Conservation (phyloP, 2,888 invertebrate genomes). For the Brenthis ino region DNA sequence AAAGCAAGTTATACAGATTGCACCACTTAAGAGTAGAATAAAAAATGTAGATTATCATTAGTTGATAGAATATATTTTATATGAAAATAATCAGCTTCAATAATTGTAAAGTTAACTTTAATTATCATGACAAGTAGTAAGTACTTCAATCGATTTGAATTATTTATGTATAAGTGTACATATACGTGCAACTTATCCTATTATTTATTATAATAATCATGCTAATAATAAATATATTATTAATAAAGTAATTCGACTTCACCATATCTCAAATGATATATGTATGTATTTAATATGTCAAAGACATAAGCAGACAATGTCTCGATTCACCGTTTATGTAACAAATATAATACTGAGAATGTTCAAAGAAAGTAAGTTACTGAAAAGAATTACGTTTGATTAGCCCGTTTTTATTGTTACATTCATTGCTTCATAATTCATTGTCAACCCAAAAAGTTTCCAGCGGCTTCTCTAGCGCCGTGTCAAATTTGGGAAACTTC, state of each 20-base stretch:
- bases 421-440: slow-evolving; percentile 41
- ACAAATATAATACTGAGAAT: not conserved
- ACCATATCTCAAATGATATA: not conserved
- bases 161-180: not conserved
- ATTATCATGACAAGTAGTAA: not conserved
- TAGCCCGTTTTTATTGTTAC: slow-evolving; percentile 29
- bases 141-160: not conserved
- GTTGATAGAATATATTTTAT: not conserved
- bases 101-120: not conserved
- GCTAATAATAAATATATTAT: too few relatives aligned
- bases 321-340: not conserved
- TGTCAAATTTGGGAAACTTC: slow-evolving; percentile 73
- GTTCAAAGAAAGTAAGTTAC: slow-evolving; percentile 1
- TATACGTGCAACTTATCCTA: not conserved
- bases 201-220: too few relatives aligned
- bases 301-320: too few relatives aligned
- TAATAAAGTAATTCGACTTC: not conserved
- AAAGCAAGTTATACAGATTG: slow-evolving; percentile 15
- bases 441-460: slow-evolving; percentile 52
- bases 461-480: slow-evolving; percentile 58
- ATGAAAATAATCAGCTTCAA: not conserved
- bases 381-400: slow-evolving; percentile 22
- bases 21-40: slow-evolving; percentile 1
- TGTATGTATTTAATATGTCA: too few relatives aligned
- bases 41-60: not conserved